These are phyloP conservation scores for Drosophila burlai DNA, from an alignment of 1,140 invertebrate species.

Conservation along the genomic window DNA sequence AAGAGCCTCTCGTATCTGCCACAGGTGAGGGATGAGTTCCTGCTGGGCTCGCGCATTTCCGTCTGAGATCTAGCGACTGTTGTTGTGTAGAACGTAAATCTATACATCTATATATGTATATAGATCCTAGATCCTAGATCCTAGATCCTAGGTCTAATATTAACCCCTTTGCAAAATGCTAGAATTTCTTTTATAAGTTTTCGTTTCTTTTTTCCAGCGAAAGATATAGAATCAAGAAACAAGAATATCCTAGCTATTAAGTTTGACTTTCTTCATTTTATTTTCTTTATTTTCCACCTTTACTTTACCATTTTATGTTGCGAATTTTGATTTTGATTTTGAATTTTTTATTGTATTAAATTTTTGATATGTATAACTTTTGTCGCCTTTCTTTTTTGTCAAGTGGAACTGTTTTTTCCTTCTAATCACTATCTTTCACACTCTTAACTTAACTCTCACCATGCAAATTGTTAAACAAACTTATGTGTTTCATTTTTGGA, in stretches of 20 bases:
- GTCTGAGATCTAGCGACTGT: slow-evolving; percentile 61
- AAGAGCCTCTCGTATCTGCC: slow-evolving; percentile 96
- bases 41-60: slow-evolving; percentile 81
- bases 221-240: slow-evolving; percentile 60
- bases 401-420: slow-evolving; percentile 25
- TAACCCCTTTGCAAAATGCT: slow-evolving; percentile 49
- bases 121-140: slow-evolving; percentile 40
- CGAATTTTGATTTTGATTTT: slow-evolving; percentile 43
- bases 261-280: slow-evolving; percentile 19
- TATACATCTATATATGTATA: slow-evolving; percentile 19
- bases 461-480: slow-evolving; percentile 32
- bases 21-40: slow-evolving; percentile 89
- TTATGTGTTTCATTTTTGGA: slow-evolving; percentile 30
- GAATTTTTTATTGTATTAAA: slow-evolving; percentile 34
- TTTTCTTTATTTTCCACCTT: slow-evolving; percentile 19
- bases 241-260: slow-evolving; percentile 39
- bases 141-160: slow-evolving; percentile 32
- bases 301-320: slow-evolving; percentile 44
- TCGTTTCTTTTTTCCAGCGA: slow-evolving; percentile 71
- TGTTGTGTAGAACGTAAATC: slow-evolving; percentile 28
- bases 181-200: slow-evolving; percentile 69
- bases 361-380: slow-evolving; percentile 20
- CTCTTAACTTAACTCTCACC: slow-evolving; percentile 32
- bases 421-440: slow-evolving; percentile 23
- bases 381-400: slow-evolving; percentile 5